Evolutionary conservation across 2,797 vertebrate species (phyloP).

Genomic region (Falco naumanni): DNA sequence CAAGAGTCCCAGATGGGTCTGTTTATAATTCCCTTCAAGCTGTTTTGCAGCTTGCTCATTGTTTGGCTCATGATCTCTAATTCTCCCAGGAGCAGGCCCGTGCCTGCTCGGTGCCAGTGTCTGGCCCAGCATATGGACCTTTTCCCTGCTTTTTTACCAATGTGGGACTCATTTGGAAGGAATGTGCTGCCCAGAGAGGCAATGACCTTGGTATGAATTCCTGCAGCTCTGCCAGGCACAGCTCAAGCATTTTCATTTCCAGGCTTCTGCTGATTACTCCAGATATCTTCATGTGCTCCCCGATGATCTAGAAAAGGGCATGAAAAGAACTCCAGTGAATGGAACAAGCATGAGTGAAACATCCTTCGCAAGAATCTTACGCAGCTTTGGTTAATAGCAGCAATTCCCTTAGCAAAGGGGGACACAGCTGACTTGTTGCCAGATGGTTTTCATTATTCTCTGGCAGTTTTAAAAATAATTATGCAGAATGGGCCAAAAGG

Average conservation of each 20-base stretch:
- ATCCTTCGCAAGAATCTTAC: background rate
- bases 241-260: constrained; percentile 71
- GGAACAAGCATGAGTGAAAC: background rate
- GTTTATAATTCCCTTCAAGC: background rate
- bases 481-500: background rate
- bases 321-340: background rate
- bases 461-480: background rate
- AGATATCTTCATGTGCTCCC: constrained; percentile 58
- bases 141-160: background rate
- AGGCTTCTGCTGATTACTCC: constrained; percentile 79
- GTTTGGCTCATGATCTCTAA: background rate
- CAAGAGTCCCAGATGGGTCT: background rate
- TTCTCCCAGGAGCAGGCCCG: background rate
- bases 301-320: constrained; percentile 76
- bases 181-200: background rate
- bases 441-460: background rate
- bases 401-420: background rate
- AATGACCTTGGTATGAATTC: constrained; percentile 83
- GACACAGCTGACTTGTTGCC: background rate
- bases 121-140: background rate
- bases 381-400: background rate
- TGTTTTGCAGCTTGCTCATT: background rate
- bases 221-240: constrained; percentile 80
- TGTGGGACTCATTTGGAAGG: background rate
- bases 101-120: background rate